phyloP scores from a whole-genome alignment of 2,113 vertebrate species.

The Donacobius atricapilla region DNA sequence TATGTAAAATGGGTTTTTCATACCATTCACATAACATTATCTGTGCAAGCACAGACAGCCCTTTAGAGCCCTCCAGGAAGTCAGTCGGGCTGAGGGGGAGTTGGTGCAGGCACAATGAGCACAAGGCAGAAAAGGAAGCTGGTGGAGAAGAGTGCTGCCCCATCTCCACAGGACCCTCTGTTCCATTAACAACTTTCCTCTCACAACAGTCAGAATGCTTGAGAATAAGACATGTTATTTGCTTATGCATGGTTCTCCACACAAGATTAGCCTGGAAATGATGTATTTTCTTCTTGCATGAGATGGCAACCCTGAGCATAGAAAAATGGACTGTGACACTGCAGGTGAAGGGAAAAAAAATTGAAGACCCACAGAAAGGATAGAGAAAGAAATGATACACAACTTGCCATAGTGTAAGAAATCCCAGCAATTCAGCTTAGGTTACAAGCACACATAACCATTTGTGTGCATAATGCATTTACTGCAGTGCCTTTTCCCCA shows the following conservation, averaged over 20 bases:
- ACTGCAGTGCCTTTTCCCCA: neutral
- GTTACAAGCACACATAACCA: neutral
- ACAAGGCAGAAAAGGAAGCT: neutral
- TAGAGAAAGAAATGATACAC: neutral
- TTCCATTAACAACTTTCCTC: neutral
- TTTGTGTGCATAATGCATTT: neutral
- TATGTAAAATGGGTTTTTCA: neutral
- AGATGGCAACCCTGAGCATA: neutral
- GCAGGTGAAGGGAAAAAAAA: neutral
- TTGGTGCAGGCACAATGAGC: fast-evolving
- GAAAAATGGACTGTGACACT: neutral
- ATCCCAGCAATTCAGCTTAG: neutral
- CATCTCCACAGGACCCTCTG: neutral
- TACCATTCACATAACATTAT: fast-evolving
- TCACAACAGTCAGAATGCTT: neutral
- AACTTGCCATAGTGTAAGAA: neutral
- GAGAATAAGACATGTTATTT: neutral
- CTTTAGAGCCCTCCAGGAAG: neutral
- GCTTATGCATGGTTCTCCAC: neutral
- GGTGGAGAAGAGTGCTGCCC: neutral
- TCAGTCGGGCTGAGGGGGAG: fast-evolving
- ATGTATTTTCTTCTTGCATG: neutral
- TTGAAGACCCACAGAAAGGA: neutral
- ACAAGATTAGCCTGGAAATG: neutral
- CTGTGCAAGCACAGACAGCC: neutral